Evolutionary conservation across 2,797 vertebrate genomes (phyloP), one percentile per base, ranked within the genome.

Genomic region (Esox masquinongy): DNA sequence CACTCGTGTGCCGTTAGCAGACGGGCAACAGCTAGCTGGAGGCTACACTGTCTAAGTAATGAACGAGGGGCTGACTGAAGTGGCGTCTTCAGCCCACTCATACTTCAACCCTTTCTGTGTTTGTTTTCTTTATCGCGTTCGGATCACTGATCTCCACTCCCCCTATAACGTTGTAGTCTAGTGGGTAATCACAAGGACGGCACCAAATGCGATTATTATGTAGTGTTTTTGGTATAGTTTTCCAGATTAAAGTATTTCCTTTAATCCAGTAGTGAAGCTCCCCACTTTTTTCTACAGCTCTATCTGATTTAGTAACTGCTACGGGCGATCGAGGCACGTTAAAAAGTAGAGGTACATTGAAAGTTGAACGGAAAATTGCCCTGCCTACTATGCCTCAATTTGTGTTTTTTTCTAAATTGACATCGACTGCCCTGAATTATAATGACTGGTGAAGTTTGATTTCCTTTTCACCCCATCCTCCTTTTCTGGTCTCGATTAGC

Each of bases 1-100:
- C 74, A 50, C 68, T 80, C 74, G 49, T 70, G 29, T 4, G 17
- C 19, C 19, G 19, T 19, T 72, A 74, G 76, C 77, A 74, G 50
- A 68, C 29, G 66, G 24, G 68, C 59, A 71, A 64, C 63, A 61
- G 79, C 70, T 51, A 51, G 47, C 49, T 71, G 16, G 24, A 53
- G 50, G 70, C 49, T 71, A 34, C 68, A 26, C 43, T 51, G 24
- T 14, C 64, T 2, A 29, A 78, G 74, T 68, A 70, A 78, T 56
- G 19, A 47, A 47, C 12, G 36, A 5, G 36, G 2, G 5, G 36
- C 36, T 39, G 36, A 39, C 36, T 39, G 5, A 39, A 56, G 51
- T 26, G 61, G 61, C 63, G 36, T 71, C 29, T 50, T 39, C 8
- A 9, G 22, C 34, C 36, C 43, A 73, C 50, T 73, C 64, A 1